Evolutionary conservation across 2,797 vertebrate species (phyloP).

Genomic region (Vespertilio murinus): DNA sequence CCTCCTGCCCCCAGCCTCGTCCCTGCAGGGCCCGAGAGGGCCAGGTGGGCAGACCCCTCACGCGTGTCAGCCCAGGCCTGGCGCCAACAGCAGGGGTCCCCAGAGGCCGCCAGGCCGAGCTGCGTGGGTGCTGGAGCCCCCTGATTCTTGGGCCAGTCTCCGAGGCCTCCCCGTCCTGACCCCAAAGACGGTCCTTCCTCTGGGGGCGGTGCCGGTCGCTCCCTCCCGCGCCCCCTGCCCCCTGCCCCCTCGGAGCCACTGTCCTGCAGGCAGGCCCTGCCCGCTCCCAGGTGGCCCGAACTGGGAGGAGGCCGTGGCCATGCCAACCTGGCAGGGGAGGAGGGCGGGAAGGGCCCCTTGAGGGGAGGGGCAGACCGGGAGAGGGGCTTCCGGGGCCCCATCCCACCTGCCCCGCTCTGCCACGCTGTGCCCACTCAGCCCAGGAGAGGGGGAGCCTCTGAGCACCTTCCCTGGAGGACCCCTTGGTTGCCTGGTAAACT

Average conservation of each 20-base stretch:
- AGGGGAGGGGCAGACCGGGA: background rate
- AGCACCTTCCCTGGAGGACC: background rate
- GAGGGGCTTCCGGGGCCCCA: background rate
- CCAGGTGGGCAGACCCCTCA: background rate
- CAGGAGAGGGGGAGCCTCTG: background rate
- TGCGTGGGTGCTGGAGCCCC: no score
- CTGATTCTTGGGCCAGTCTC: background rate
- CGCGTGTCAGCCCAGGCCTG: background rate
- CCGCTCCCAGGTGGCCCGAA: background rate
- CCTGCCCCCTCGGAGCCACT: background rate
- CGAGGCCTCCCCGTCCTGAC: background rate
- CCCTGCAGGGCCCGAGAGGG: background rate
- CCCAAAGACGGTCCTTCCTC: background rate
- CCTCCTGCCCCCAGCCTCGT: background rate
- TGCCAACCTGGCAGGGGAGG: background rate
- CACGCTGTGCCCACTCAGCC: background rate
- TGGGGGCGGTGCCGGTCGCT: background rate
- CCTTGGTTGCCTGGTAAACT: background rate
- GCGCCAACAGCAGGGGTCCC: background rate
- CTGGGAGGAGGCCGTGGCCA: background rate
- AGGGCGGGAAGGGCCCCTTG: background rate
- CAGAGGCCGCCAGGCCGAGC: rapidly evolving
- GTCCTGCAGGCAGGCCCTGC: constrained; percentile 14
- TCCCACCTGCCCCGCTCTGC: background rate
- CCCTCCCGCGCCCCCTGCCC: no score